Conservation (phyloP, 2,797 vertebrate species). For the Sebastolobus altivelis region DNA sequence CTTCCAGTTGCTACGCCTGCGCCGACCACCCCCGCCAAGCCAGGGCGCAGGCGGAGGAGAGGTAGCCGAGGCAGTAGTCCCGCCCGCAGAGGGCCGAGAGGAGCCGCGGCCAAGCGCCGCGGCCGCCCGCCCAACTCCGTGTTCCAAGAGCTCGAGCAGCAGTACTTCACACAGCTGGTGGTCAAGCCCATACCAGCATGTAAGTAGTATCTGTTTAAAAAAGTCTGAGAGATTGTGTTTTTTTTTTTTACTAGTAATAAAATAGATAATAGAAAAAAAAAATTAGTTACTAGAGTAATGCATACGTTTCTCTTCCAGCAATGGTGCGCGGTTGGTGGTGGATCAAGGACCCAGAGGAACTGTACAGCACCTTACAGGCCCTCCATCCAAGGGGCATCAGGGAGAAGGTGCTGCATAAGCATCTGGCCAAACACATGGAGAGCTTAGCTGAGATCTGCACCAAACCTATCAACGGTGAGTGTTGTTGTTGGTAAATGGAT, state of each 20-base stretch:
- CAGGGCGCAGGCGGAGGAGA: conserved; percentile 79
- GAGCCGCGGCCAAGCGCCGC: conserved; percentile 88
- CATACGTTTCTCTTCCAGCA: conserved; percentile 74
- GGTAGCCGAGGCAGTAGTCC: conserved; percentile 84
- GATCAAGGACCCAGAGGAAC: conserved; percentile 90
- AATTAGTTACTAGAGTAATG: background rate
- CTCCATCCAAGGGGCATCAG: conserved; percentile 93
- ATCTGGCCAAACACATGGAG: conserved; percentile 95
- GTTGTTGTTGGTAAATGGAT: background rate
- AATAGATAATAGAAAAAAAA: no score
- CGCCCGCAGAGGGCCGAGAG: conserved; percentile 74
- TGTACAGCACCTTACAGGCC: conserved; percentile 87
- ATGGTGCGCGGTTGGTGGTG: conserved; percentile 97
- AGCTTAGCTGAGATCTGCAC: conserved; percentile 91
- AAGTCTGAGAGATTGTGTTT: background rate
- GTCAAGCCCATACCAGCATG: conserved; percentile 93
- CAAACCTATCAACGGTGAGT: conserved; percentile 85
- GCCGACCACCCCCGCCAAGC: conserved; percentile 67
- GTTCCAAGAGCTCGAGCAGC: conserved; percentile 94
- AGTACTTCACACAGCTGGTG: conserved; percentile 92
- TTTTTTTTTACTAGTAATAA: background rate
- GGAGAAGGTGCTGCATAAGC: conserved; percentile 94
- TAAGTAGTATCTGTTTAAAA: conserved; percentile 69
- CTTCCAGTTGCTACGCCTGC: conserved; percentile 43
- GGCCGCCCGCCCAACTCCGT: conserved; percentile 92